A percentile compares a stretch with the other conserved stretches of the same genome.
Conservation (phyloP, 2,888 invertebrate genomes). For the Anoplius nigerrimus region DNA sequence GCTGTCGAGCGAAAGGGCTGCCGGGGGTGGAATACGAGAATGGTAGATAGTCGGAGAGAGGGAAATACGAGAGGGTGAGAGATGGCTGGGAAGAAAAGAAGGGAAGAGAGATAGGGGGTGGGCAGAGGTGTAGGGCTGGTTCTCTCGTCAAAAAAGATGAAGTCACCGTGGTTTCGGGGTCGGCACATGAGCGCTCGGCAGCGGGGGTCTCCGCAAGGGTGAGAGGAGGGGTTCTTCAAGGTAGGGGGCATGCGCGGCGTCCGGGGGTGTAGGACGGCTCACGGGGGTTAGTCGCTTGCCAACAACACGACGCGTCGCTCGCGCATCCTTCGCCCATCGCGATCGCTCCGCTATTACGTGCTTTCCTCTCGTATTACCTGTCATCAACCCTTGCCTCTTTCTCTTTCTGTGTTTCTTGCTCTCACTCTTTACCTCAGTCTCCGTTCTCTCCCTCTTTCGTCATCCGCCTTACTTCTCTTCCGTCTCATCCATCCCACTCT, state of each 20-base stretch:
- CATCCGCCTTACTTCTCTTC: no score
- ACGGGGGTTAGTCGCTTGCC: slow-evolving; percentile 70
- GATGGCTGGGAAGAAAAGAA: not conserved
- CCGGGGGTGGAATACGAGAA: not conserved
- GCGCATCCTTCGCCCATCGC: slow-evolving; percentile 41
- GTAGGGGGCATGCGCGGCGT: slow-evolving; percentile 69
- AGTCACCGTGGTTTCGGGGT: slow-evolving; percentile 59
- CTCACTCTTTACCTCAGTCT: not conserved
- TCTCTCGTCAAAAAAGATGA: slow-evolving; percentile 60
- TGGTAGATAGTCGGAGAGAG: slow-evolving; percentile 1
- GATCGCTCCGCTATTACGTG: no score
- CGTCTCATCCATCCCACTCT: no score
- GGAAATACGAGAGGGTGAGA: not conserved
- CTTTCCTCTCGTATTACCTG: no score
- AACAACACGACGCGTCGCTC: slow-evolving; percentile 67
- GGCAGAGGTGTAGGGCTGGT: no score
- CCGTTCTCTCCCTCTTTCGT: slow-evolving; percentile 15
- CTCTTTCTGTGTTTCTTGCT: slow-evolving; percentile 21
- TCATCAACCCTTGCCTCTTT: no score
- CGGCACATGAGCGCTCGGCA: slow-evolving; percentile 40
- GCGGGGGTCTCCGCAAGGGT: slow-evolving; percentile 9
- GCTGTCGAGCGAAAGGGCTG: not conserved
- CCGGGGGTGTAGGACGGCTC: slow-evolving; percentile 67
- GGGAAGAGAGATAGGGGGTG: not conserved
- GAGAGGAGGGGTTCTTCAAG: slow-evolving; percentile 39